Evolutionary conservation across 2,888 invertebrate species (phyloP), one percentile per base, ranked within the genome.

Genomic region (Crossocerus cetratus): DNA sequence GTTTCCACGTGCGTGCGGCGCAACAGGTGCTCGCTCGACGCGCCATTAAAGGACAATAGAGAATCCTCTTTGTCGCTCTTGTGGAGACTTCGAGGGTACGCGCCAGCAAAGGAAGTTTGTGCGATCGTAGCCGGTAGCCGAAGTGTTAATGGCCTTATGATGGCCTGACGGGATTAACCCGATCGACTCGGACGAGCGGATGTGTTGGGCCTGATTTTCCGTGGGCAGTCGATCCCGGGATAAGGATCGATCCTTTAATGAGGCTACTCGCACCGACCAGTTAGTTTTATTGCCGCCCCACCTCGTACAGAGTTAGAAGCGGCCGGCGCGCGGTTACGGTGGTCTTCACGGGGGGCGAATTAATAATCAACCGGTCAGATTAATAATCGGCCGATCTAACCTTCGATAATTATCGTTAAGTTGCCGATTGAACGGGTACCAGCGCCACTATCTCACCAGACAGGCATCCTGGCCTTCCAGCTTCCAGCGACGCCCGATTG

Each of bases 381-480:
- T 49, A 49, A 49, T 49, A 49, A 49, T 49, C 49, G 49, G 14
- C 55, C 71, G 63, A 45, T 63, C 43, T 60, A 66, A 63, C 13
- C 43, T 13, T 21, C 14, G 63, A 66, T 59, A 66, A 74, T 71
- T 71, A 66, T 66, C 62, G 22, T 20, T 53, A 56, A 44, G 22
- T 49, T 20, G 14, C 55, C 8, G 49, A 71, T 63, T 59, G 56
- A 71, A 66, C 43, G 55, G 32, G 23, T 23, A 5, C 42, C 18
- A 4, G n/a, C 21, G 58, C 44, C 43, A 20, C 5, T 16, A 43
- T 8, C 8, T 13, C n/a, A 45, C 2, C 14, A 11, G 14, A 49
- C 49, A 49, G 14, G 49, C 16, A 49, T 49, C 49, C 5, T 4
- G n/a, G 16, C 16, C 11, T 49, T 16, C 16, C 49, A 14, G 16